Evolutionary conservation across 92 coral and sea anemone genomes (phyloP).

Genomic region (Bergia puertoricense): DNA sequence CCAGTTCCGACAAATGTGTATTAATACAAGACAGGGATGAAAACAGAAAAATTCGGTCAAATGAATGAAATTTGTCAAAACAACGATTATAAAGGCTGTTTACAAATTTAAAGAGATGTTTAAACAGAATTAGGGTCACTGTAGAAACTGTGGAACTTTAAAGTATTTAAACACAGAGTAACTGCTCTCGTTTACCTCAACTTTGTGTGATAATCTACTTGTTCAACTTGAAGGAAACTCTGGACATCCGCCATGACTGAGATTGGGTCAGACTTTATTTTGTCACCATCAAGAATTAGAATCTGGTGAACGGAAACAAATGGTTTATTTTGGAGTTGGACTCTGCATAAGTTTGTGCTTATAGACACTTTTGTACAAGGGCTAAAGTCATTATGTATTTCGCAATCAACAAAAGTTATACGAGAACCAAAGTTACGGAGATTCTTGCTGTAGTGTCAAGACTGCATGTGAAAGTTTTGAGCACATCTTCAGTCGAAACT

Average conservation of each 20-base stretch:
- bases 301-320: conserved; percentile 55
- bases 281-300: conserved; percentile 83
- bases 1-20: no score
- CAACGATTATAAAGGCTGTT: no score
- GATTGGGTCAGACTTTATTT: conserved; percentile 73
- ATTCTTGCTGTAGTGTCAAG: background rate
- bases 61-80: no score
- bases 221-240: conserved; percentile 71
- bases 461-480: background rate
- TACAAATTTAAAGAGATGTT: no score
- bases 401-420: background rate
- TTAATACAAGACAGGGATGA: no score
- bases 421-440: no score
- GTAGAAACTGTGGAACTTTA: background rate
- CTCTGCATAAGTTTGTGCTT: background rate
- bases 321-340: background rate
- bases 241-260: conserved; percentile 90
- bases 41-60: no score
- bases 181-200: conserved; percentile 54
- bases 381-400: background rate
- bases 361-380: background rate
- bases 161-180: background rate
- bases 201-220: conserved; percentile 77
- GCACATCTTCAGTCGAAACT: no score
- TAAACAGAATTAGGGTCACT: no score